Conservation (phyloP, 1,140 invertebrate species). For the Drosophila prosaltans region DNA sequence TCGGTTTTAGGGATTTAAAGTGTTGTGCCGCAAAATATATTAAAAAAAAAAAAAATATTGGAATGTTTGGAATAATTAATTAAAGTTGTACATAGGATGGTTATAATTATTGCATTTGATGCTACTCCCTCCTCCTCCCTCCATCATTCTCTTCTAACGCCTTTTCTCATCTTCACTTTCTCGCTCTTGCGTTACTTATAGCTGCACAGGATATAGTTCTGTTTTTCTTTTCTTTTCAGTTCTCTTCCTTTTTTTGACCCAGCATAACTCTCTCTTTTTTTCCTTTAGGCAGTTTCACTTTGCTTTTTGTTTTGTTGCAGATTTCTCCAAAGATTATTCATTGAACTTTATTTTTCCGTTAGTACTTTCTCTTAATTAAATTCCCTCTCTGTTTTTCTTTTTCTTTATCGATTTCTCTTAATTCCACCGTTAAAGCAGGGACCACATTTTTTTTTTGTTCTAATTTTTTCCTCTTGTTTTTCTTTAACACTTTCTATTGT, state of each 20-base stretch:
- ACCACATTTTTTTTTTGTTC: not conserved
- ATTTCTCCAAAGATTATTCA: not conserved
- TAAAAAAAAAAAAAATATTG: constrained; percentile 31
- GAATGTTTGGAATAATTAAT: constrained; percentile 65
- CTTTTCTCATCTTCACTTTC: not conserved
- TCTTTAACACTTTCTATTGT: not conserved
- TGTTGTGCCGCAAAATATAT: constrained; percentile 43
- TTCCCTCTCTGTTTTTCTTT: not conserved
- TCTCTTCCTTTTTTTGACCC: constrained; percentile 5
- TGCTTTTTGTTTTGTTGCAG: not conserved
- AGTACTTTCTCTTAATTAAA: not conserved
- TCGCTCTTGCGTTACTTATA: too few species aligned
- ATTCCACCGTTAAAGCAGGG: not conserved
- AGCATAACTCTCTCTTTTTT: constrained; percentile 12
- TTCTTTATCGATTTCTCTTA: not conserved
- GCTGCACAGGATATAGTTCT: too few species aligned
- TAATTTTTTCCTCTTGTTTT: not conserved
- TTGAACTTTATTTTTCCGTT: too few species aligned
- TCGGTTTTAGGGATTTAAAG: constrained; percentile 38
- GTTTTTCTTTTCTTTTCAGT: too few species aligned
- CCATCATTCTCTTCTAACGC: not conserved
- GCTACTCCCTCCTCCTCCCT: not conserved
- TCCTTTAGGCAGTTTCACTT: not conserved
- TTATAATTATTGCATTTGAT: constrained; percentile 15
- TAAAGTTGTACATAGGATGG: not conserved